Conservation (phyloP, 2,797 vertebrate species). For the Cryptoprocta ferox region DNA sequence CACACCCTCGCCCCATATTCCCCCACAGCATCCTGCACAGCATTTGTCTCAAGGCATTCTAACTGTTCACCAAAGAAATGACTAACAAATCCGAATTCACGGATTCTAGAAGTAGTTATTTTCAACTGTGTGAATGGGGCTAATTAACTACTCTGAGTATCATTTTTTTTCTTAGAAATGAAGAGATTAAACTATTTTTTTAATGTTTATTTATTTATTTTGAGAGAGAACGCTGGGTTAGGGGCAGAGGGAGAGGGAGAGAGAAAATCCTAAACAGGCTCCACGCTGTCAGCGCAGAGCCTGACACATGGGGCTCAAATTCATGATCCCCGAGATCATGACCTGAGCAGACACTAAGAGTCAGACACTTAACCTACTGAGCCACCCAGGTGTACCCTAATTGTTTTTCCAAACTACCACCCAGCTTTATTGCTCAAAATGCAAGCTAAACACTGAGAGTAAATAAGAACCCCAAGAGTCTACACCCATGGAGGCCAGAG, state of each 20-base stretch:
- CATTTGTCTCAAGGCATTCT: not conserved
- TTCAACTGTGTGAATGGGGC: not conserved
- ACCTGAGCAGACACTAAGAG: too few species aligned
- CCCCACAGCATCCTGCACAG: not conserved
- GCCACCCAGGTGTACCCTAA: too few species aligned
- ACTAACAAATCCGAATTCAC: not conserved
- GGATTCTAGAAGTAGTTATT: not conserved
- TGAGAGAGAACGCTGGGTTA: too few species aligned
- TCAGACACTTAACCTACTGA: too few species aligned
- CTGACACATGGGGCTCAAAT: too few species aligned
- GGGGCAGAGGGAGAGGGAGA: too few species aligned
- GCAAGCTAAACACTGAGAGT: not conserved
- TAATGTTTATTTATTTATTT: not conserved
- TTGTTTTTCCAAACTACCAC: constrained; percentile 37
- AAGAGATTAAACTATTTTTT: not conserved
- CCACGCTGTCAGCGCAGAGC: too few species aligned
- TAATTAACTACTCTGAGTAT: not conserved
- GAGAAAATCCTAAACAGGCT: too few species aligned
- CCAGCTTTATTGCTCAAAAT: constrained; percentile 79
- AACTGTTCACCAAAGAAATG: not conserved
- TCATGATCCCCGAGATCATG: too few species aligned
- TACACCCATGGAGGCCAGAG: fast-evolving
- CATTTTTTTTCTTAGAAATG: not conserved
- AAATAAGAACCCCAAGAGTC: not conserved
- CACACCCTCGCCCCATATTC: not conserved